phyloP scores from a whole-genome alignment of 64 coral and sea anemone genomes.

The Porites lutea region DNA sequence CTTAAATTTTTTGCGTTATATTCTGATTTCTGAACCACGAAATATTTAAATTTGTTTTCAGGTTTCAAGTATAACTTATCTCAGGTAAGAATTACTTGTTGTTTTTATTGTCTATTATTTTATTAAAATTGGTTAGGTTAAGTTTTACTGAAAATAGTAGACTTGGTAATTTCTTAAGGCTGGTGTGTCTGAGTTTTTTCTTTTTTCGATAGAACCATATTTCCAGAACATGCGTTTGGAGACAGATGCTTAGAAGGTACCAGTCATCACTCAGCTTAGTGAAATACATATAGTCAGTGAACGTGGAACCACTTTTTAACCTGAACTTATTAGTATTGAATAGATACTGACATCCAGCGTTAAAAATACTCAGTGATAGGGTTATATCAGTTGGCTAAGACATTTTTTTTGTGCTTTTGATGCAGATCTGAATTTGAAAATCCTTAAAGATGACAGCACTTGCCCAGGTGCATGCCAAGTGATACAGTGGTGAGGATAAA shows the following conservation, averaged over 20 bases:
- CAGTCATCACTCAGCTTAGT: too few relatives aligned
- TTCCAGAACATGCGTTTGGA: conserved; percentile 96
- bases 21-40: background rate
- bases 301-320: too few relatives aligned
- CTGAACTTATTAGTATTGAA: too few relatives aligned
- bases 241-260: conserved; percentile 94
- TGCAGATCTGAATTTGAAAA: conserved; percentile 92
- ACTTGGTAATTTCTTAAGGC: background rate
- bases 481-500: conserved; percentile 81
- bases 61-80: conserved; percentile 99
- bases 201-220: conserved; percentile 69
- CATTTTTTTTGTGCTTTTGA: background rate
- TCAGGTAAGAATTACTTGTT: conserved; percentile 72
- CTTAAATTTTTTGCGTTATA: background rate
- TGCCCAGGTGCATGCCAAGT: conserved; percentile 95
- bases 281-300: background rate
- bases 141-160: too few relatives aligned
- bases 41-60: conserved; percentile 47
- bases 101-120: background rate
- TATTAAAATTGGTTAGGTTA: too few relatives aligned
- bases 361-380: too few relatives aligned
- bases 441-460: conserved; percentile 93
- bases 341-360: too few relatives aligned
- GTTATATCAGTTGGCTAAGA: background rate
- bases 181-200: background rate